Conservation (phyloP, 2,113 vertebrate genomes). For the Passer montanus region DNA sequence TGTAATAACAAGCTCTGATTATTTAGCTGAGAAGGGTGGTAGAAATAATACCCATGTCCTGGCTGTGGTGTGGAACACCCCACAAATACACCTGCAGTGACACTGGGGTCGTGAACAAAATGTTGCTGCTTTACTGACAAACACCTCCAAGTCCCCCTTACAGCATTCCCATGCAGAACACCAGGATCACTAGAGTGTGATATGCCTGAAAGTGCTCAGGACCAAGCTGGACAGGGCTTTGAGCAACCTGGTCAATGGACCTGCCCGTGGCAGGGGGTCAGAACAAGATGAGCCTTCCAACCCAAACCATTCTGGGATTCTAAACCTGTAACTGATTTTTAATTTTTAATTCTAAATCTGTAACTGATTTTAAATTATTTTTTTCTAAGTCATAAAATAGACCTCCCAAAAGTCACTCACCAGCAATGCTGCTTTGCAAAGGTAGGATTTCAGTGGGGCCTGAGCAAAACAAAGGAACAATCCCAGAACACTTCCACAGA, state of each 20-base stretch:
- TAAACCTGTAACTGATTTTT: background rate
- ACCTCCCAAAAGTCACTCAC: background rate
- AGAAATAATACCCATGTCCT: background rate
- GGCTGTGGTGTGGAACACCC: background rate
- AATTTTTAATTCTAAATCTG: background rate
- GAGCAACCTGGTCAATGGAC: background rate
- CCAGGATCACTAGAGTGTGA: background rate
- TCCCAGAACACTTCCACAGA: background rate
- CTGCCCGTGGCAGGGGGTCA: background rate
- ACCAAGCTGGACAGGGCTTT: background rate
- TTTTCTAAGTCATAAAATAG: background rate
- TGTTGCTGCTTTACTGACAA: background rate
- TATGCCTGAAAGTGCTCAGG: background rate
- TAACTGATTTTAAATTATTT: background rate
- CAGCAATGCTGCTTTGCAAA: background rate
- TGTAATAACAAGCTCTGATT: background rate
- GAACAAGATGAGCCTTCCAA: background rate
- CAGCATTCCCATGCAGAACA: background rate
- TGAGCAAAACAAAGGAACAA: background rate
- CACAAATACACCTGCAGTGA: background rate
- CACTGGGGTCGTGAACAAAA: background rate
- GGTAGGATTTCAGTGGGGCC: background rate
- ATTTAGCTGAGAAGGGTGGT: background rate
- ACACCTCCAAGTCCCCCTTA: background rate
- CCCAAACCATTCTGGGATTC: background rate